Base-by-base conservation (phyloP, 2,113 vertebrate species). In the Eurystomus gularis region DNA sequence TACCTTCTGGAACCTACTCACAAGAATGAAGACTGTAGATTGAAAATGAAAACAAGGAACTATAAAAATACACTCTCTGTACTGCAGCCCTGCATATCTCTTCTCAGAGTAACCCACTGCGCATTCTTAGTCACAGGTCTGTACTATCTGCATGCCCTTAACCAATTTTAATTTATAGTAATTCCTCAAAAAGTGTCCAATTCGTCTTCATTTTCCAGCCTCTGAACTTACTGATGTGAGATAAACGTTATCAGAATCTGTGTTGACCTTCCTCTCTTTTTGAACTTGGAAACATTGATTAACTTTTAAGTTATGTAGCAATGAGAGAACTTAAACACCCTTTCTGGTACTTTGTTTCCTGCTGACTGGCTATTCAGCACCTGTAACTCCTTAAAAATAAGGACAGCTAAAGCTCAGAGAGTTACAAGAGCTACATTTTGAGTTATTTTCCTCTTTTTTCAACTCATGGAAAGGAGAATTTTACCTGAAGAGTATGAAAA, bases 221-320 rank as follows among this genome's bases (percentile, higher is more conserved):
- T 55, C 80, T 76, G 77, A 92, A 84, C 39, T 78, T 64, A 79
- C 13, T 94, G 69, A 57, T 20, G 13, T 0, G 0, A 95, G 92
- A 94, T 65, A 95, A 93, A 96, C 11, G 91, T 90, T 89, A 96
- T 94, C 90, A 82, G 91, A 92, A 95, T 33, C 69, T 49, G 8
- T 15, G 37, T 31, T 96, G 91, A 91, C 86, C 92, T 94, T 95
- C 82, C 92, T 94, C 52, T 91, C 91, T 15, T 87, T 96, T 82
- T 94, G 88, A 96, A 85, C 92, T 94, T 33, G 6, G 52, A 65
- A 97, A 94, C 77, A 95, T 37, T 92, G 68, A 94, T 96, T 96
- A 94, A 96, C 83, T 84, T 72, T 6, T 26, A 87, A 91, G 77
- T 79, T 93, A 94, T 66, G 65, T 46, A 93, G 73, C 66, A 89